Evolutionary conservation across 2,797 vertebrate species (phyloP).

Genomic region (Coendou prehensilis): DNA sequence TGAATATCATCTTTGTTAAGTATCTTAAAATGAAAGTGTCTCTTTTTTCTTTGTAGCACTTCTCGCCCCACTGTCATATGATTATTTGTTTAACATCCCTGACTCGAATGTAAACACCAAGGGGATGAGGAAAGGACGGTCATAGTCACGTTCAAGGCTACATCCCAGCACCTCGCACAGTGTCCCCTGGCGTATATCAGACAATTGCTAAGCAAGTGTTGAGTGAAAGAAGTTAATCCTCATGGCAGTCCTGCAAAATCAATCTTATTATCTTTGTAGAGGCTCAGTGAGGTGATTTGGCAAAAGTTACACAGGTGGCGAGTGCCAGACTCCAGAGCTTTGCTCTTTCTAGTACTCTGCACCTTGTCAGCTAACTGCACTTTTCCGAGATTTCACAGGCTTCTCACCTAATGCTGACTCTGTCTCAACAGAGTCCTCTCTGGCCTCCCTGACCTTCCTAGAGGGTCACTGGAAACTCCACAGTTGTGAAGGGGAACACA

Average conservation of each 20-base stretch:
- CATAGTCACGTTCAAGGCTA: neutral
- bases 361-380: neutral
- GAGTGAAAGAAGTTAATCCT: conserved; percentile 48
- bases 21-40: neutral
- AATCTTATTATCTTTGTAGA: neutral
- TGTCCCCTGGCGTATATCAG: neutral
- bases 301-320: neutral
- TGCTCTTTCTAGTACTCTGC: neutral
- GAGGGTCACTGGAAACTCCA: neutral
- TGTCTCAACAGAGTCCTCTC: neutral
- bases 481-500: neutral
- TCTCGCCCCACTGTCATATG: neutral
- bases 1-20: neutral
- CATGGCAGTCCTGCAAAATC: neutral
- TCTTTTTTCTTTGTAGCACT: neutral
- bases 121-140: neutral
- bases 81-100: neutral
- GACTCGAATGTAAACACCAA: neutral
- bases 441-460: neutral
- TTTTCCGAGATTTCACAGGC: neutral
- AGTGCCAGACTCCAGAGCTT: neutral
- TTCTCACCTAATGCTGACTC: neutral
- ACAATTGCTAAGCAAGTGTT: neutral
- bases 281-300: neutral
- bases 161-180: neutral